Evolutionary conservation across 2,888 invertebrate species (phyloP).

Genomic region (Sthenelais limicola): DNA sequence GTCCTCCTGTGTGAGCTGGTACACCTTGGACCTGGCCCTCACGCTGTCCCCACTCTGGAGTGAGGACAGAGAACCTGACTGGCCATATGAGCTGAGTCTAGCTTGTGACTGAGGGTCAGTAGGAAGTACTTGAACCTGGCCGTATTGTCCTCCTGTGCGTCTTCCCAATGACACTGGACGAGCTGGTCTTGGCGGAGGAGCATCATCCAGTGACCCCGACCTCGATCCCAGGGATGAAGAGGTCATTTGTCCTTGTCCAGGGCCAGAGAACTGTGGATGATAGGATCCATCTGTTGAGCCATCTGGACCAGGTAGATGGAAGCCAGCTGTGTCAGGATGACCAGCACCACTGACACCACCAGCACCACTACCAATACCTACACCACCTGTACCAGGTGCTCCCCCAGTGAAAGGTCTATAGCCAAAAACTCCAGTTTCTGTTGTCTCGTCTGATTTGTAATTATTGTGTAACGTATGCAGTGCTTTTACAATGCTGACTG

Average conservation of each 20-base stretch:
- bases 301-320: neutral
- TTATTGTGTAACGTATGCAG: conserved; percentile 41
- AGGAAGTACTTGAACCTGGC: conserved; percentile 28
- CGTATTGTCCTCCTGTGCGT: neutral
- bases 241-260: conserved; percentile 12
- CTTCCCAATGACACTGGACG: conserved; percentile 13
- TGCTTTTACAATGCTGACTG: conserved; percentile 47
- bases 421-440: conserved; percentile 47
- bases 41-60: neutral
- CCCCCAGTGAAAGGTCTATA: conserved; percentile 47
- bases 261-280: no score
- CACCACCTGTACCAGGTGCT: neutral
- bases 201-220: neutral
- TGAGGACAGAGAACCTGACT: conserved; percentile 13
- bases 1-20: conserved; percentile 46
- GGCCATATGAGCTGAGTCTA: conserved; percentile 11
- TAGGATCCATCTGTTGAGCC: conserved; percentile 19
- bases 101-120: neutral
- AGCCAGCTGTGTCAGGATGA: neutral
- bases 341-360: neutral
- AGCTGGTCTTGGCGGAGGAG: conserved; percentile 15
- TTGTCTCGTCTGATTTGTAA: conserved; percentile 42
- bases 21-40: neutral
- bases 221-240: neutral
- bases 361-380: neutral